Base-by-base conservation (phyloP, 2,888 invertebrate genomes). In the Drosophila cognata region DNA sequence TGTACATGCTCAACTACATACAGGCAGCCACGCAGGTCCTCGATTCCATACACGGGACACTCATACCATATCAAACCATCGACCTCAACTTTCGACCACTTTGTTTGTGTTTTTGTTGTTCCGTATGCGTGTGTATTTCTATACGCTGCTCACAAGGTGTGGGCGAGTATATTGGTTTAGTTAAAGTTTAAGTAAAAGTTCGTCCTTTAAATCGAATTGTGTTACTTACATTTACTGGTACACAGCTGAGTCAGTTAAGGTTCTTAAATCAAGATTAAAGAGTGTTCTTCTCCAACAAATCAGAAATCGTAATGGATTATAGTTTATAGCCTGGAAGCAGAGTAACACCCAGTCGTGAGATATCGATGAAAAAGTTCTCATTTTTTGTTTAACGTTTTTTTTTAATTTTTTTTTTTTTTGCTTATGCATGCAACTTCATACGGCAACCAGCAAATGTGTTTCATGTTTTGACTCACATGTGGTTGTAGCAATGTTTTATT, bases 401-500 rank as follows among this genome's bases (percentile, higher is more conserved):
- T 52, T 53, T 57, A 25, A 25, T 41, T 28, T n/a, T 28, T 41
- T 28, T 51, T 38, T 33, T 51, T 60, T 25, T 59, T 29, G 25
- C 46, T 58, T 58, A 48, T 56, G 46, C 60, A 59, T 61, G 51
- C 55, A 55, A 71, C 41, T 62, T 62, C 13, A 57, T 53, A 25
- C 21, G 21, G 21, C 29, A 25, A 65, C 8, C 48, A 46, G n/a
- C 48, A 50, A 62, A 46, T 73, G 64, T 60, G 64, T 60, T 71
- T 74, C 66, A 69, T 86, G 78, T 64, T 77, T 65, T 71, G 50
- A 58, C 68, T 78, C 71, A 64, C 74, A 80, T 79, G 73, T 62
- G 75, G 56, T 66, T 68, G 56, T 66, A 62, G 66, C 21, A 66
- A 84, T 84, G 77, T 87, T 81, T 84, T 89, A 89, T 89, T 89